These are phyloP conservation scores for Zygaena filipendulae DNA, from an alignment of 2,888 invertebrate genomes.

Conservation along the genomic window DNA sequence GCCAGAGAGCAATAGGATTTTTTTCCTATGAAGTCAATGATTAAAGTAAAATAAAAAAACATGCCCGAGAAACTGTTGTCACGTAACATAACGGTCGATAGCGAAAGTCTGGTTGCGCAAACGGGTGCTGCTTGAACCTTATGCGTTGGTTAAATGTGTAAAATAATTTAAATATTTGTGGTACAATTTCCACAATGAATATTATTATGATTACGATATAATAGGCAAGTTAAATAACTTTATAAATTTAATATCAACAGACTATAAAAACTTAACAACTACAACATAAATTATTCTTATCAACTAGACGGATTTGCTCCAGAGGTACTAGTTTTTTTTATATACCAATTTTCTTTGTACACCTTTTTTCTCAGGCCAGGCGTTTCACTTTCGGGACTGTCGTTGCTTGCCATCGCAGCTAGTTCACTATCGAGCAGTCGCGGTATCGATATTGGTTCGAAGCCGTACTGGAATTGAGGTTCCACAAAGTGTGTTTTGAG, in stretches of 20 bases:
- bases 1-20: constrained; percentile 23
- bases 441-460: constrained; percentile 49
- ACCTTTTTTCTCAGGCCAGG: constrained; percentile 50
- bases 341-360: constrained; percentile 58
- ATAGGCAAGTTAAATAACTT: too few species aligned
- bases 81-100: constrained; percentile 49
- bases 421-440: constrained; percentile 48
- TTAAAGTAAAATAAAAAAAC: constrained; percentile 27
- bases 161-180: too few species aligned
- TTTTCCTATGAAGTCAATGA: constrained; percentile 23
- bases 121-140: too few species aligned
- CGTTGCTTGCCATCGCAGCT: constrained; percentile 51
- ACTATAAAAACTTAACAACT: constrained; percentile 24
- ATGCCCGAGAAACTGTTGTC: constrained; percentile 34
- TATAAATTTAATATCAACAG: too few species aligned
- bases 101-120: constrained; percentile 51
- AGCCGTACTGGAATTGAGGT: constrained; percentile 60
- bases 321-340: constrained; percentile 51
- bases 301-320: constrained; percentile 44
- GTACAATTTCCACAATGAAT: too few species aligned
- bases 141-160: too few species aligned
- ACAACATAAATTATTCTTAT: constrained; percentile 43
- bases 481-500: constrained; percentile 49
- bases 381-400: constrained; percentile 46
- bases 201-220: too few species aligned